phyloP scores from a whole-genome alignment of 2,888 invertebrate species.

The Sialis lutaria region DNA sequence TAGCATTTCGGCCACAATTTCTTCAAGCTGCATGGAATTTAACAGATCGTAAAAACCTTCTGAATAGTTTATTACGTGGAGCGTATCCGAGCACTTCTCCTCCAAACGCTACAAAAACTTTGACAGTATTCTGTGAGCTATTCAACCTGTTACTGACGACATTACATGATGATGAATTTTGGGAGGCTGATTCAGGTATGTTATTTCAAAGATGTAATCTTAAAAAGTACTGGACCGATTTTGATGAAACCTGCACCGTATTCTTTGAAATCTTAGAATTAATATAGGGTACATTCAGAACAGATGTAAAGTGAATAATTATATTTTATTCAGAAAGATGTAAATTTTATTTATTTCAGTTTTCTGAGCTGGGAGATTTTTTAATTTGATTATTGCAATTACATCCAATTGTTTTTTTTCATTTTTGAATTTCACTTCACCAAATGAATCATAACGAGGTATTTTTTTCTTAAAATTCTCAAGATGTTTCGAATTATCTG shows the following conservation, averaged over 20 bases:
- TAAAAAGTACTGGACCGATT: neutral
- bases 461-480: no score
- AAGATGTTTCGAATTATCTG: no score
- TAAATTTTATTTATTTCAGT: no score
- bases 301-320: no score
- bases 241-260: neutral
- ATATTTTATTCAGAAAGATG: no score
- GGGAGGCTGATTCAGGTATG: conserved; percentile 27
- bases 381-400: no score
- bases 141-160: conserved; percentile 67
- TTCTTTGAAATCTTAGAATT: neutral
- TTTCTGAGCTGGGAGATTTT: no score
- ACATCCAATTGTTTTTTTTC: no score
- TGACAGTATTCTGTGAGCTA: conserved; percentile 71
- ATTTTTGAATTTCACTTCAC: no score
- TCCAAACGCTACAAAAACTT: conserved; percentile 13
- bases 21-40: conserved; percentile 57
- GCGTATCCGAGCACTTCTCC: conserved; percentile 22
- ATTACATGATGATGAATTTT: conserved; percentile 74
- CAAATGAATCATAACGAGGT: no score
- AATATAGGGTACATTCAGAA: no score
- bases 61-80: conserved; percentile 18
- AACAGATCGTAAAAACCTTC: conserved; percentile 21
- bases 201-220: conserved; percentile 7
- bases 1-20: conserved; percentile 53